Evolutionary conservation across 2,888 invertebrate species (phyloP).

Genomic region (Neoaliturus tenellus): DNA sequence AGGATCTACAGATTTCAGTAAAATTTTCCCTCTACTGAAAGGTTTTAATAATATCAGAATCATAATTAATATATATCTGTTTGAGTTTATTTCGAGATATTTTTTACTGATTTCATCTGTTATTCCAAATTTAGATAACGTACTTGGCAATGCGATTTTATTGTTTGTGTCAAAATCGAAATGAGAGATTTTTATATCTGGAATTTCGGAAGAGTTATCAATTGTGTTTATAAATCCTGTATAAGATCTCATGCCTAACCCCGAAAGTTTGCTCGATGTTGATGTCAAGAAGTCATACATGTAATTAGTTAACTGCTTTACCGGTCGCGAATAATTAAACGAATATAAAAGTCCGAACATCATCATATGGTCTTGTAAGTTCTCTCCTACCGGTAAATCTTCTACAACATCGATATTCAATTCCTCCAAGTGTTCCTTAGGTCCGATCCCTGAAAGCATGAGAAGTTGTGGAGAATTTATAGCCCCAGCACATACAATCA

Average conservation of each 20-base stretch:
- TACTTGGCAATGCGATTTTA: not conserved
- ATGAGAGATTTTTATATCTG: slow-evolving; percentile 67
- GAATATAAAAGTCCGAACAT: slow-evolving; percentile 56
- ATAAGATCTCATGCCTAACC: slow-evolving; percentile 72
- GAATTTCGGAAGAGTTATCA: slow-evolving; percentile 67
- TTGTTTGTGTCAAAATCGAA: slow-evolving; percentile 61
- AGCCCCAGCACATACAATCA: slow-evolving; percentile 85
- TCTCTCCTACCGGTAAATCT: slow-evolving; percentile 78
- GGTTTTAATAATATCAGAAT: slow-evolving; percentile 68
- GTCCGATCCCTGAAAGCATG: slow-evolving; percentile 87
- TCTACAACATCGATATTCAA: slow-evolving; percentile 75
- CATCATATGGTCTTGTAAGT: slow-evolving; percentile 72
- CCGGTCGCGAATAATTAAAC: slow-evolving; percentile 65
- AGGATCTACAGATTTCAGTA: slow-evolving; percentile 62
- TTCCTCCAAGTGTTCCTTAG: slow-evolving; percentile 75
- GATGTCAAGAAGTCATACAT: slow-evolving; percentile 71
- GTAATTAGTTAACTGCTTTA: slow-evolving; percentile 68
- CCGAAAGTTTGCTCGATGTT: slow-evolving; percentile 69
- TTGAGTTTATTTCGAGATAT: not conserved
- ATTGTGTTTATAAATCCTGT: slow-evolving; percentile 72
- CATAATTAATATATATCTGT: slow-evolving; percentile 59
- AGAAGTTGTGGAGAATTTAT: slow-evolving; percentile 89
- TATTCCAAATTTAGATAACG: not conserved
- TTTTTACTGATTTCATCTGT: not conserved
- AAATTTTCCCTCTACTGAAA: slow-evolving; percentile 63